phyloP scores from a whole-genome alignment of 1,140 invertebrate species.

The Heliconius himera region DNA sequence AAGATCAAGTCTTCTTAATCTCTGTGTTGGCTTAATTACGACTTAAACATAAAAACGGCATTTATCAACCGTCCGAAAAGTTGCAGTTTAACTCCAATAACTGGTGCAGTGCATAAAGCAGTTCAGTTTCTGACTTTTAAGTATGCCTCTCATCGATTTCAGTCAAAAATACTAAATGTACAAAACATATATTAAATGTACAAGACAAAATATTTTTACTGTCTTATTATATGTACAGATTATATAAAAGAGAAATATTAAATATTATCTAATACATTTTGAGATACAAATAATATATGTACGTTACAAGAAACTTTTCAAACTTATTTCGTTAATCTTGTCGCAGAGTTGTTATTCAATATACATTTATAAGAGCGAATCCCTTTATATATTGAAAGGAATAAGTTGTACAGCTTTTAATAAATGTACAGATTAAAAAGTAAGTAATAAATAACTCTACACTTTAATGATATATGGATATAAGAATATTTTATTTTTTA shows the following conservation, averaged over 20 bases:
- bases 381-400: slow-evolving; percentile 1
- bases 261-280: background rate
- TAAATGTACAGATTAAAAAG: background rate
- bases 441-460: background rate
- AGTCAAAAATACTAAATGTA: too few species aligned
- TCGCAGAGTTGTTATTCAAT: background rate
- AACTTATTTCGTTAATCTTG: slow-evolving; percentile 12
- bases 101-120: too few species aligned
- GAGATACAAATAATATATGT: background rate
- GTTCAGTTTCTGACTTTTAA: too few species aligned
- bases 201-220: too few species aligned
- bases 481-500: background rate
- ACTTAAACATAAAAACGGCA: too few species aligned
- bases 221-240: background rate
- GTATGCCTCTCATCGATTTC: too few species aligned
- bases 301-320: background rate
- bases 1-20: too few species aligned
- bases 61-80: too few species aligned
- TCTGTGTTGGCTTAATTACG: too few species aligned
- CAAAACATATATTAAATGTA: too few species aligned
- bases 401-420: background rate
- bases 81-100: too few species aligned
- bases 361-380: slow-evolving; percentile 7
- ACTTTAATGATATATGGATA: background rate
- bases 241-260: background rate